Evolutionary conservation across 2,797 vertebrate genomes (phyloP).

Genomic region (Lagodon rhomboides): DNA sequence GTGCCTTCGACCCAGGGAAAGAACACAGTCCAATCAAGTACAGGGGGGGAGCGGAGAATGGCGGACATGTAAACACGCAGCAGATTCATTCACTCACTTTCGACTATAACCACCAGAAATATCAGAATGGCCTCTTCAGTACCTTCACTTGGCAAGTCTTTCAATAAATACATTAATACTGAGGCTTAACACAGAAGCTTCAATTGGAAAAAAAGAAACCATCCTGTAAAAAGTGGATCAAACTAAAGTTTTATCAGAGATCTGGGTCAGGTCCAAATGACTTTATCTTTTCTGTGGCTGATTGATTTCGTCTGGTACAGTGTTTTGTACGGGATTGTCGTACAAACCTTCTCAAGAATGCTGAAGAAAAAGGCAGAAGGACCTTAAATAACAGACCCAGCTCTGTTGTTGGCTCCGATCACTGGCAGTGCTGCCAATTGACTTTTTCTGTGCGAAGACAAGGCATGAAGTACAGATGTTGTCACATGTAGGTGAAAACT

Average conservation of each 20-base stretch:
- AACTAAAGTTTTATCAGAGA: constrained; percentile 19
- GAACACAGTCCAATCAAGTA: constrained; percentile 70
- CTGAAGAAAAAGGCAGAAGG: constrained; percentile 22
- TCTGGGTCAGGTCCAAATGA: constrained; percentile 39
- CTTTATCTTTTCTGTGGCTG: constrained; percentile 26
- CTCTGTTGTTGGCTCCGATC: constrained; percentile 27
- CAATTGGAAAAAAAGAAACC: constrained; percentile 24
- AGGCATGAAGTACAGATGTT: background rate
- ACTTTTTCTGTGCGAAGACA: constrained; percentile 24
- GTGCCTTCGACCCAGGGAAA: constrained; percentile 78
- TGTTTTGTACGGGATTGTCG: constrained; percentile 54
- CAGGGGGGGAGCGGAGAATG: constrained; percentile 35
- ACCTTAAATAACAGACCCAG: constrained; percentile 28
- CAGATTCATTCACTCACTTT: constrained; percentile 47
- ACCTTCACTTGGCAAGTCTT: constrained; percentile 75
- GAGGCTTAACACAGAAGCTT: constrained; percentile 62
- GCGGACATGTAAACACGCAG: constrained; percentile 64
- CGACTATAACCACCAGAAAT: constrained; percentile 44
- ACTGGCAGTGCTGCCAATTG: constrained; percentile 46
- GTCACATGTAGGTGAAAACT: constrained; percentile 6
- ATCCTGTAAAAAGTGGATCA: constrained; percentile 22
- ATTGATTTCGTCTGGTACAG: constrained; percentile 49
- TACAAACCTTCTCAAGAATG: constrained; percentile 31
- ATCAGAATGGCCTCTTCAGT: constrained; percentile 59
- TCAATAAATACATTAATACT: constrained; percentile 69